Evolutionary conservation across 2,113 vertebrate genomes (phyloP).

Genomic region (Halichoerus grypus): DNA sequence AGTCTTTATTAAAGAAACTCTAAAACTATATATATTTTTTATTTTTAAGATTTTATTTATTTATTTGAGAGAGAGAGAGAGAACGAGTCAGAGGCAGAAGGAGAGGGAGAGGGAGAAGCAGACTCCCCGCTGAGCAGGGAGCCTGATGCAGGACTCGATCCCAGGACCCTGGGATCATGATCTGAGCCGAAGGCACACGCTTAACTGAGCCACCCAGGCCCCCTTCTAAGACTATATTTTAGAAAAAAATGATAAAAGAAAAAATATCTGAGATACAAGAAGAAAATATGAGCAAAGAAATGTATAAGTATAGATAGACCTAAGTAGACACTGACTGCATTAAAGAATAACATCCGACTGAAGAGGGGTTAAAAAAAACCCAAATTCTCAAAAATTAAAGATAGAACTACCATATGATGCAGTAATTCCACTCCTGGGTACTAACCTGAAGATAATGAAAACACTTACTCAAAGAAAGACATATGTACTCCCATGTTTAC

Average conservation of each 20-base stretch:
- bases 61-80: too few species aligned
- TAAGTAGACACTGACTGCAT: not conserved
- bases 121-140: too few species aligned
- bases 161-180: too few species aligned
- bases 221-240: not conserved
- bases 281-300: conserved; percentile 30
- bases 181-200: too few species aligned
- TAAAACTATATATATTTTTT: not conserved
- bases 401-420: not conserved
- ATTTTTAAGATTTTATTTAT: too few species aligned
- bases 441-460: not conserved
- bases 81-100: too few species aligned
- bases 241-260: not conserved
- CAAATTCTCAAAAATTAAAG: not conserved
- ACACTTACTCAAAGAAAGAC: not conserved
- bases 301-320: not conserved
- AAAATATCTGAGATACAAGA: not conserved
- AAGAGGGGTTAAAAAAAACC: not conserved
- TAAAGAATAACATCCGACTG: not conserved
- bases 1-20: not conserved
- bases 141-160: too few species aligned
- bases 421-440: not conserved
- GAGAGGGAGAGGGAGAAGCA: too few species aligned
- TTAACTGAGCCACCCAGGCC: too few species aligned
- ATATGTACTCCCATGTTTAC: not conserved